Evolutionary conservation across 2,797 vertebrate genomes (phyloP).

Genomic region (Presbytis comata): DNA sequence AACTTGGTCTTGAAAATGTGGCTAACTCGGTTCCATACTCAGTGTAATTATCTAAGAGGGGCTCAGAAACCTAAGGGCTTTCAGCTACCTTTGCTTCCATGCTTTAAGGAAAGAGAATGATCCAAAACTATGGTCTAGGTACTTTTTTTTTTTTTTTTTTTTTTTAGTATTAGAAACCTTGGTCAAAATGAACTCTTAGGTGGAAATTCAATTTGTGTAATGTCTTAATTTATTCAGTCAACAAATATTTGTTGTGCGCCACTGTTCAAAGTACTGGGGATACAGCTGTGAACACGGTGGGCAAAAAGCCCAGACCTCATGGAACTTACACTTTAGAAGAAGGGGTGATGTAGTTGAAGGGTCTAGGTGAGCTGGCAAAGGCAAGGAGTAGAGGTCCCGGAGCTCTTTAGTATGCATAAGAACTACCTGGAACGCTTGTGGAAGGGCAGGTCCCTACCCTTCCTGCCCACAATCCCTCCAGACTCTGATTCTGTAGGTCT

Average conservation of each 20-base stretch:
- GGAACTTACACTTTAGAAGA: not conserved
- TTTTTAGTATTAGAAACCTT: not conserved
- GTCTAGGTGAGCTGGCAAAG: not conserved
- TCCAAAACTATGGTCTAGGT: not conserved
- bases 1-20: not conserved
- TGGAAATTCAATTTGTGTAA: not conserved
- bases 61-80: not conserved
- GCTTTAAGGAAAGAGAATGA: not conserved
- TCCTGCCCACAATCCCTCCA: not conserved
- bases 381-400: not conserved
- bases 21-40: not conserved
- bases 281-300: not conserved
- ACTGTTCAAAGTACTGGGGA: not conserved
- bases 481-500: not conserved
- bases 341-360: not conserved
- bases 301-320: not conserved
- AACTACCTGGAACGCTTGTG: not conserved
- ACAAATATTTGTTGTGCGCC: not conserved
- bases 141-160: not conserved
- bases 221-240: conserved; percentile 11
- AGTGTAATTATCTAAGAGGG: not conserved
- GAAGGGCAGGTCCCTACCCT: fast-evolving
- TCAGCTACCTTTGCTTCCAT: conserved; percentile 13
- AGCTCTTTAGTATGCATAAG: not conserved
- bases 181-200: conserved; percentile 10